Evolutionary conservation across 1,140 invertebrate genomes (phyloP).

Genomic region (Orius insidiosus): DNA sequence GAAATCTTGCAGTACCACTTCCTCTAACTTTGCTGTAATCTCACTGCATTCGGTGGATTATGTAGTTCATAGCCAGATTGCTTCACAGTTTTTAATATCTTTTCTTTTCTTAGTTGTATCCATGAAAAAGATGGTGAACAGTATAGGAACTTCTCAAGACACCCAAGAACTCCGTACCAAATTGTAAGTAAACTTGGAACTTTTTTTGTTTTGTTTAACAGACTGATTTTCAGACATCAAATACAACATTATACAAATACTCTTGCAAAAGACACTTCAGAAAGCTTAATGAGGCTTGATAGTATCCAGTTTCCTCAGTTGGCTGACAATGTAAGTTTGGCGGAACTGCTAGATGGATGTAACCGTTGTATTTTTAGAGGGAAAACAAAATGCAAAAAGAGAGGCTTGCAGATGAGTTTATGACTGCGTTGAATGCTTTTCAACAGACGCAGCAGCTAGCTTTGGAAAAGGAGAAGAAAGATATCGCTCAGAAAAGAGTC

Average conservation of each 20-base stretch:
- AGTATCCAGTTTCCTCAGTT: constrained; percentile 31
- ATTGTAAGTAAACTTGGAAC: constrained; percentile 46
- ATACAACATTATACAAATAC: constrained; percentile 92
- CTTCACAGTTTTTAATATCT: too few relatives aligned
- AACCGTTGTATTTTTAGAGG: constrained; percentile 33
- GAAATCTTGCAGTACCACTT: too few relatives aligned
- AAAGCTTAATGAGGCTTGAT: constrained; percentile 63
- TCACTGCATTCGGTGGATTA: too few relatives aligned
- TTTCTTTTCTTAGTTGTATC: constrained; percentile 56
- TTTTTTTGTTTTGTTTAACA: neutral
- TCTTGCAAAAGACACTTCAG: constrained; percentile 82
- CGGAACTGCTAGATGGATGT: neutral
- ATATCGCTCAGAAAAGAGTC: constrained; percentile 33
- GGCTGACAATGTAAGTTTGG: constrained; percentile 31
- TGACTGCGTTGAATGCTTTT: constrained; percentile 77
- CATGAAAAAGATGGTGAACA: constrained; percentile 87
- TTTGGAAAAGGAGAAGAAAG: constrained; percentile 68
- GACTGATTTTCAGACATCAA: constrained; percentile 51
- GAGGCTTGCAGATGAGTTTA: constrained; percentile 84
- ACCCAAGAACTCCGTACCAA: constrained; percentile 72
- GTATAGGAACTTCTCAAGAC: constrained; percentile 77
- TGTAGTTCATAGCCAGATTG: too few relatives aligned
- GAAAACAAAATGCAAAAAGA: constrained; percentile 83
- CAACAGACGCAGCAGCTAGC: constrained; percentile 60
- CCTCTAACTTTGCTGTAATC: too few relatives aligned